A percentile compares a stretch with the other conserved stretches of the same genome.
phyloP scores from a whole-genome alignment of 2,888 invertebrate species.

The Acronicta aceris region DNA sequence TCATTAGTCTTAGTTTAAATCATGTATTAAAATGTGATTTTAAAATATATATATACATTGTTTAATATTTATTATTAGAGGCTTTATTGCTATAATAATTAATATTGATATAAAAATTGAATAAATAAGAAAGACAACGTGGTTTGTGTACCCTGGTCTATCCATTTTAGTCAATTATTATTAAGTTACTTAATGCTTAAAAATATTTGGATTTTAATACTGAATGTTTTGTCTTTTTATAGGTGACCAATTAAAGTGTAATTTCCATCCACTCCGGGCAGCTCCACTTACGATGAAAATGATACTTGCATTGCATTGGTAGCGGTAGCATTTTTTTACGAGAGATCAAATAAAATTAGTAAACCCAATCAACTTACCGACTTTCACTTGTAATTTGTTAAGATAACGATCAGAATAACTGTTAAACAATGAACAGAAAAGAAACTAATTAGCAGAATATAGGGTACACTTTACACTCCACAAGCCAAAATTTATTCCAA shows the following conservation, averaged over 20 bases:
- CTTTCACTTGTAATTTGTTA: neutral
- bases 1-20: no score
- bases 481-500: slow-evolving; percentile 21
- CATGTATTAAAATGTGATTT: no score
- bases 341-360: slow-evolving; percentile 7
- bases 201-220: no score
- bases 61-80: no score
- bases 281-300: slow-evolving; percentile 17
- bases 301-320: neutral
- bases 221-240: no score
- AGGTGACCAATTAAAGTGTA: neutral
- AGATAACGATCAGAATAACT: neutral
- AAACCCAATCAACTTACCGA: slow-evolving; percentile 31
- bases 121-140: no score
- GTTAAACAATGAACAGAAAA: slow-evolving; percentile 7
- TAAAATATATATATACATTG: no score
- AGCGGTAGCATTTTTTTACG: slow-evolving; percentile 4
- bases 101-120: no score
- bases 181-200: no score
- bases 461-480: slow-evolving; percentile 26
- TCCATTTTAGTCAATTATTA: no score
- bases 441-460: slow-evolving; percentile 15
- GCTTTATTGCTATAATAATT: no score
- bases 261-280: slow-evolving; percentile 15
- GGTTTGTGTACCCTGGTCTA: no score